Evolutionary conservation across 2,888 invertebrate genomes (phyloP).

Genomic region (Alloplasta piceator): DNA sequence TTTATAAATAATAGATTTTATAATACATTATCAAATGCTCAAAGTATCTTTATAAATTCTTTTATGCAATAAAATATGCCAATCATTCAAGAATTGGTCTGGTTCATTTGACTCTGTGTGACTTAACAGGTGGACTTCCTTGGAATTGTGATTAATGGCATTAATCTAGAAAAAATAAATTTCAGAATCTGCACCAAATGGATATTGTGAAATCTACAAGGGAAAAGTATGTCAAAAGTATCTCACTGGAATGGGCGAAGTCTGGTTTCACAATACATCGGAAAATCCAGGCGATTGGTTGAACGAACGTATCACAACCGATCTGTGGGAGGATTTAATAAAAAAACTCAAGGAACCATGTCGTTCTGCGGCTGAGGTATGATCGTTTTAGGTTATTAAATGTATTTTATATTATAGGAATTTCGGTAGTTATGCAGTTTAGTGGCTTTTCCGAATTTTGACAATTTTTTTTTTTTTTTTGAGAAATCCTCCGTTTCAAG

Average conservation of each 20-base stretch:
- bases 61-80: neutral
- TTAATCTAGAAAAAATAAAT: neutral
- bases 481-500: no score
- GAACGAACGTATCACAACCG: constrained; percentile 93
- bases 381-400: constrained; percentile 18
- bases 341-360: constrained; percentile 92
- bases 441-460: no score
- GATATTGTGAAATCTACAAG: constrained; percentile 94
- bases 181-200: constrained; percentile 75
- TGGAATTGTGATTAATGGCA: neutral
- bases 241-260: constrained; percentile 86
- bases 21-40: neutral
- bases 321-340: constrained; percentile 94
- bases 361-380: constrained; percentile 92
- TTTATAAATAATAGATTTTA: neutral
- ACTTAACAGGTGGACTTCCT: neutral
- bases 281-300: constrained; percentile 89
- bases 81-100: neutral
- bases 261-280: constrained; percentile 90
- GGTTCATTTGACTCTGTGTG: neutral
- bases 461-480: no score
- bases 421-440: no score
- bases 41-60: neutral
- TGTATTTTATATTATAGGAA: neutral
- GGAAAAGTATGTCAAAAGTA: constrained; percentile 92